phyloP scores from a whole-genome alignment of 1,140 invertebrate species.

The Orchestia grillus region DNA sequence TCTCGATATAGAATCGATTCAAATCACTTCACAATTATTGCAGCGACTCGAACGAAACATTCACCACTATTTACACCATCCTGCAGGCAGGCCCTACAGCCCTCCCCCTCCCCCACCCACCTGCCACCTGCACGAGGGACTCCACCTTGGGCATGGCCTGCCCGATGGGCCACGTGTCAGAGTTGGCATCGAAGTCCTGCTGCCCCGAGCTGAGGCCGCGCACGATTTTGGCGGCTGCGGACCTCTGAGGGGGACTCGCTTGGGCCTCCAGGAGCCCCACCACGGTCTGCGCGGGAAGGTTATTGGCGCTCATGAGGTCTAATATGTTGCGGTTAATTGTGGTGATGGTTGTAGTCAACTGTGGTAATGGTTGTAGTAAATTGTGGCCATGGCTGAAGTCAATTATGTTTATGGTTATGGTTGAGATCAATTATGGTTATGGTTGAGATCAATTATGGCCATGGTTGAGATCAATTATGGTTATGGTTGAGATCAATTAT shows the following conservation, averaged over 20 bases:
- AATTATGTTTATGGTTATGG: no score
- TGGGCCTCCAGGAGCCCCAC: constrained; percentile 67
- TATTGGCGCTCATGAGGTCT: no score
- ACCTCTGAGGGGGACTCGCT: constrained; percentile 58
- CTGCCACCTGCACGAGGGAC: constrained; percentile 59
- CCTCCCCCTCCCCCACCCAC: not conserved
- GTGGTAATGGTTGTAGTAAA: no score
- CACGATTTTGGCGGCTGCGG: constrained; percentile 73
- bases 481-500: no score
- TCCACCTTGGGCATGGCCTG: constrained; percentile 84
- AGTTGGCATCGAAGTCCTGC: constrained; percentile 81
- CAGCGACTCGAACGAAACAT: not conserved
- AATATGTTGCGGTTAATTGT: no score
- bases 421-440: no score
- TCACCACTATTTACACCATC: not conserved
- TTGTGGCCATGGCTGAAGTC: no score
- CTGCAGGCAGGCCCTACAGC: not conserved
- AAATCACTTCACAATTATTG: no score
- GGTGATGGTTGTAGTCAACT: no score
- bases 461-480: no score
- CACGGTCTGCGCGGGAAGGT: constrained; percentile 69
- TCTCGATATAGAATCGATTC: no score
- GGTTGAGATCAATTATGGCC: no score
- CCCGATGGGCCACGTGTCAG: constrained; percentile 82
- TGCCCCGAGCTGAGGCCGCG: constrained; percentile 79